phyloP scores from a whole-genome alignment of 2,888 invertebrate species.

The Zygogramma bicolorata region DNA sequence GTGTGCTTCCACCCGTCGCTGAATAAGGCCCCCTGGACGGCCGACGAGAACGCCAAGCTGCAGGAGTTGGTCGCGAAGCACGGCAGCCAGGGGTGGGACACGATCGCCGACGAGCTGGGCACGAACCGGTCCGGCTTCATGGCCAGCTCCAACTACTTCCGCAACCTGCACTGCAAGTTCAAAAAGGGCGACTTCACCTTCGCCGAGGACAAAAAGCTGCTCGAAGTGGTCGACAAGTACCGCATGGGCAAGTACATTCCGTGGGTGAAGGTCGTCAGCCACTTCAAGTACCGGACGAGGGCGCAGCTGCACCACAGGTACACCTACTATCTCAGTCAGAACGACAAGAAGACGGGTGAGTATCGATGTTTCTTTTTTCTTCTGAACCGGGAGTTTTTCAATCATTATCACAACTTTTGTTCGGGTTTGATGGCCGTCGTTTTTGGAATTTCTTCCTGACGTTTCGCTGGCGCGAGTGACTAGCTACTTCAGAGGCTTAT shows the following conservation, averaged over 20 bases:
- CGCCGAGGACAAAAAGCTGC: slow-evolving; percentile 77
- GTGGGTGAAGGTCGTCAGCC: slow-evolving; percentile 78
- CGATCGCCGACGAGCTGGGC: slow-evolving; percentile 71
- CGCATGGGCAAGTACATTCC: slow-evolving; percentile 77
- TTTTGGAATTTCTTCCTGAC: too few species aligned
- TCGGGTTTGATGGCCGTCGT: too few species aligned
- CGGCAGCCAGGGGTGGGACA: slow-evolving; percentile 75
- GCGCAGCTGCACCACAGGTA: slow-evolving; percentile 75
- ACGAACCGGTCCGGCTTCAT: slow-evolving; percentile 76
- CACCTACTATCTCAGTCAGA: slow-evolving; percentile 65
- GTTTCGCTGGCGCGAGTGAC: too few species aligned
- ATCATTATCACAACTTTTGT: too few species aligned
- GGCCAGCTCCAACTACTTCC: slow-evolving; percentile 76
- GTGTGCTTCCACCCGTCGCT: slow-evolving; percentile 77
- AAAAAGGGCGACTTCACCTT: slow-evolving; percentile 72
- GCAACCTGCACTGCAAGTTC: slow-evolving; percentile 63
- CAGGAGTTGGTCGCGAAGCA: slow-evolving; percentile 62
- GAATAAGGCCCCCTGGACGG: slow-evolving; percentile 72
- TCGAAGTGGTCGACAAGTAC: slow-evolving; percentile 73
- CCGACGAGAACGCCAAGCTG: slow-evolving; percentile 68
- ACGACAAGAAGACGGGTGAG: slow-evolving; percentile 65
- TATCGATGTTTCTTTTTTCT: neutral
- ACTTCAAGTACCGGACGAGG: slow-evolving; percentile 75
- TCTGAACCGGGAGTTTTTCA: too few species aligned
- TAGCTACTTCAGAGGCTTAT: too few species aligned